Base-by-base conservation (phyloP, 1,140 invertebrate species). In the Rhysida immarginata region DNA sequence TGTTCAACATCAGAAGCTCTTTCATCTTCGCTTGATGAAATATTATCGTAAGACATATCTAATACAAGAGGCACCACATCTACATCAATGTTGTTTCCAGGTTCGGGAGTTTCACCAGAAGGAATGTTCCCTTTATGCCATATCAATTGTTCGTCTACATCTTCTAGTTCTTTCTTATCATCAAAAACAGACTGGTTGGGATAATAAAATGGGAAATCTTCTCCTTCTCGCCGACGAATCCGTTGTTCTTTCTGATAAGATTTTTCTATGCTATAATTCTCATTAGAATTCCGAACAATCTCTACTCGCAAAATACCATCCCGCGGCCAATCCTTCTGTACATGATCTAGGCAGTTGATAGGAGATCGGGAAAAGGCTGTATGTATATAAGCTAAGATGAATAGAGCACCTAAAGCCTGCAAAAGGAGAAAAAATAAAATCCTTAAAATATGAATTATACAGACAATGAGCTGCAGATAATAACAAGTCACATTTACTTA, bases 261-360 rank as follows among this genome's bases (percentile, higher is more conserved):
- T 64, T 87, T 81, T 68, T 85, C 79, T 64, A 88, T 78, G 61
- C 78, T 81, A 62, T 85, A 85, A 66, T 81, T 79, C 51, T 79
- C 74, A 60, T 59, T 69, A 16, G 67, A 66, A 62, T 89, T 85
- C 59, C 81, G 76, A 48, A 95, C 76, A 63, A 98, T 94, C 75
- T 98, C 94, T n/a, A 99, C 90, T 63, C 89, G 71, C 2, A 99
- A 74, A 60, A 99, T 93, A 14, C 96, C 95, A 73, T 97, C 87
- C 56, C 87, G 75, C 1, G 94, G 94, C 95, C 95, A 98, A 20
- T 82, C 80, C 60, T 87, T 78, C 68, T 87, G 80, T 25, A 97
- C 80, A 69, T 90, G 81, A 66, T 92, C 82, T 59, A 98, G 76
- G 74, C 95, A 99, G 63, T 89, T 93, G 35, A 89, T 88, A 23